phyloP scores from a whole-genome alignment of 1,140 invertebrate genomes.

The Brachionus manjavacas region DNA sequence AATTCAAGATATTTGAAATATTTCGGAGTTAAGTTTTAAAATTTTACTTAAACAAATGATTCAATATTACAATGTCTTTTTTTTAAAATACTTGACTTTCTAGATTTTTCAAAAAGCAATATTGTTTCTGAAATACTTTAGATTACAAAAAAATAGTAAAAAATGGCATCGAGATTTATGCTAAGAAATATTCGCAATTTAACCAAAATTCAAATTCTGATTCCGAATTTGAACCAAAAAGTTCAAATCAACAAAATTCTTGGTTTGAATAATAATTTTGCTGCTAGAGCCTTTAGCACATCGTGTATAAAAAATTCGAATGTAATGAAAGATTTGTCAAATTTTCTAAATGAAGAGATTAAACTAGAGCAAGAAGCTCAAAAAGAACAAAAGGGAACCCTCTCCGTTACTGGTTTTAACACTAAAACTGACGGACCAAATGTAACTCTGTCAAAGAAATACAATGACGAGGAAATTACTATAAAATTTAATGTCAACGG shows the following conservation, averaged over 20 bases:
- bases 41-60: background rate
- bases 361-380: conserved; percentile 22
- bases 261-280: background rate
- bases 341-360: conserved; percentile 42
- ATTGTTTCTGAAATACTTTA: background rate
- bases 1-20: background rate
- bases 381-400: background rate
- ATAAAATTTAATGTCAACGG: conserved; percentile 42
- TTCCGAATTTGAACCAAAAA: background rate
- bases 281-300: background rate
- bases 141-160: background rate
- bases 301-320: background rate
- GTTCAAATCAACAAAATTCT: background rate
- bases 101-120: background rate
- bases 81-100: conserved; percentile 3
- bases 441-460: conserved; percentile 16
- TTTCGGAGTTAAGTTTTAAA: background rate
- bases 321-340: conserved; percentile 35
- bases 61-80: conserved; percentile 23
- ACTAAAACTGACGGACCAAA: conserved; percentile 32
- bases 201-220: background rate
- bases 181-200: background rate
- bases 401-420: conserved; percentile 12
- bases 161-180: conserved; percentile 9
- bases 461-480: background rate